Base-by-base conservation (phyloP, 1,140 invertebrate genomes). In the Tribolium castaneum region DNA sequence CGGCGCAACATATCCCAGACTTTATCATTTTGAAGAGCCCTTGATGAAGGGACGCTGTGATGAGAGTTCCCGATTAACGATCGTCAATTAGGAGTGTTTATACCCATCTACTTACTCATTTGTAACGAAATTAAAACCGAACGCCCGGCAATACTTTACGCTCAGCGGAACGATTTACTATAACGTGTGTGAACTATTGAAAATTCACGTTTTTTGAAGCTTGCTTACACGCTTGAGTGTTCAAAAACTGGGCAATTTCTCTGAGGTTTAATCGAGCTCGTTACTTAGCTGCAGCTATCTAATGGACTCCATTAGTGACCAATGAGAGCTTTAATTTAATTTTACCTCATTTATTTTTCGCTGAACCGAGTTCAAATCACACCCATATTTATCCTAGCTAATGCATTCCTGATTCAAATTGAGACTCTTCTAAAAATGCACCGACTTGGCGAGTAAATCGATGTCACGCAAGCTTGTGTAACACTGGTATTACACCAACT, bases 311-410 rank as follows among this genome's bases (percentile, higher is more conserved):
- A 66, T 66, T 66, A 66, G 59, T 66, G 59, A 66, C 59, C 59
- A 66, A 66, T 66, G 59, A 66, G 59, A 66, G 59, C 59, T 66
- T 66, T 66, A 66, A 66, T 66, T 66, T 66, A 66, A 66, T 66
- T 66, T 66, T 66, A 66, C 59, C 59, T 66, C 59, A 66, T 66
- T 66, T 66, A 66, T 66, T 66, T 66, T 66, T 66, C 59, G 25
- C 30, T 35, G 59, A 66, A 35, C 59, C 59, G 25, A 66, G 59
- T 66, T 66, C 59, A 66, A 35, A 66, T 66, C 59, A 66, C 59
- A 66, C 59, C 59, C 30, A 66, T 66, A 66, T 66, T 66, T 66
- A 66, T 66, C 30, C 59, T 66, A 14, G 2, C 12, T 66, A 66
- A 66, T 66, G 59, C 59, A 30, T 66, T 66, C 59, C 35, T 66